These are phyloP conservation scores for Peromyscus maniculatus DNA, from an alignment of 2,113 vertebrate genomes.

Conservation along the genomic window DNA sequence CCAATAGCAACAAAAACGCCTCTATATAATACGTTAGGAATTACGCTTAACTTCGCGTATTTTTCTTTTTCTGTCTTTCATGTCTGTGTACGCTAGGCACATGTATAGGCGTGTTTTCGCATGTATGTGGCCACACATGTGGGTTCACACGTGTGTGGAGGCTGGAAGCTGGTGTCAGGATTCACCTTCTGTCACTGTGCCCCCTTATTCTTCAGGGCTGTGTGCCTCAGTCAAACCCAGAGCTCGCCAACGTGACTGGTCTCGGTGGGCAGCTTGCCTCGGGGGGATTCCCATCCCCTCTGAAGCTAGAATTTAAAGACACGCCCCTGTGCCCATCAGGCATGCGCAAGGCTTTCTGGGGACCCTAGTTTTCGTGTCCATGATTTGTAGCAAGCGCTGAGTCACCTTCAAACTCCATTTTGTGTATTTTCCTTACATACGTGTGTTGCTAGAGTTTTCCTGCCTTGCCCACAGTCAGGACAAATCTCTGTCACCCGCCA, in stretches of 20 bases:
- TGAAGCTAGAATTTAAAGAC: neutral
- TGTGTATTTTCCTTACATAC: neutral
- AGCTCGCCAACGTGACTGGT: neutral
- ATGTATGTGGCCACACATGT: neutral
- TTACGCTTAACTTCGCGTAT: neutral
- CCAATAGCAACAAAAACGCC: neutral
- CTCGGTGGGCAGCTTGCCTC: neutral
- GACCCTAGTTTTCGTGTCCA: neutral
- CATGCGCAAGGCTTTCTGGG: neutral
- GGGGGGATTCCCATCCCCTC: too few species aligned
- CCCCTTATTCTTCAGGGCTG: too few species aligned
- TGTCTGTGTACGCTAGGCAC: too few species aligned
- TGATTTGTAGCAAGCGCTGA: neutral
- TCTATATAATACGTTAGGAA: neutral
- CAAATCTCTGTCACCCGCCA: too few species aligned
- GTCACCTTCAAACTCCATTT: neutral
- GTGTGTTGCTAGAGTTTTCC: too few species aligned
- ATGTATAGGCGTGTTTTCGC: neutral
- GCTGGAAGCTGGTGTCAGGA: neutral
- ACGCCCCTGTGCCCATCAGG: neutral
- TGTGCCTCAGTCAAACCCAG: neutral
- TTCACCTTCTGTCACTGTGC: neutral
- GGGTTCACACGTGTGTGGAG: neutral
- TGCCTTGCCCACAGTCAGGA: too few species aligned
- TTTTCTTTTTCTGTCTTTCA: neutral